phyloP scores from a whole-genome alignment of 2,888 invertebrate genomes.

The Macroteleia sp. region DNA sequence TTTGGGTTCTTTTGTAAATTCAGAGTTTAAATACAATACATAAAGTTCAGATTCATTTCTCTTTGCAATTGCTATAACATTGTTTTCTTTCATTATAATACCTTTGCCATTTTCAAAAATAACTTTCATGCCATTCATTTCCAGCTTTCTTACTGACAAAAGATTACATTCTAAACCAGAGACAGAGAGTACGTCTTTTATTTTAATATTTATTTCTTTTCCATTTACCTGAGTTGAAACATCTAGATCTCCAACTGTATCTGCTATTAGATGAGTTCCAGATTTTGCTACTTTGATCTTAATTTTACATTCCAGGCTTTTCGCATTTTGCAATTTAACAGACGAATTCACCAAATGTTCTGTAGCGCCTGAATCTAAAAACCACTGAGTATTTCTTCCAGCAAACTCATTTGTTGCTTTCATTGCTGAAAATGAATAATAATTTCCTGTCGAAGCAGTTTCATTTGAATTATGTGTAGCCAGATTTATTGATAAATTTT shows the following conservation, averaged over 20 bases:
- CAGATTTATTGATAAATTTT: not conserved
- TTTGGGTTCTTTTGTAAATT: not conserved
- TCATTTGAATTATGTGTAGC: not conserved
- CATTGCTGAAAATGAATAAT: not conserved
- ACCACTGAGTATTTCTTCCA: not conserved
- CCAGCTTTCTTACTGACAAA: conserved; percentile 66
- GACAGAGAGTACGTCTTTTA: conserved; percentile 57
- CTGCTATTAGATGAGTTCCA: conserved; percentile 42
- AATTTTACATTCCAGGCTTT: conserved; percentile 46
- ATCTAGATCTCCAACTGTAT: not conserved
- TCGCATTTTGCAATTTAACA: conserved; percentile 43
- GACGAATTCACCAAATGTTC: conserved; percentile 62
- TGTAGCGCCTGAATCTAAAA: conserved; percentile 19
- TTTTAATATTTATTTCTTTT: not conserved
- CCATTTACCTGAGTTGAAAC: conserved; percentile 7
- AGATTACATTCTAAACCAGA: conserved; percentile 61
- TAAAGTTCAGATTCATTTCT: conserved; percentile 47
- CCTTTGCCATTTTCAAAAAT: conserved; percentile 67
- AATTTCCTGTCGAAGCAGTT: not conserved
- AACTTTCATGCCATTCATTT: conserved; percentile 64
- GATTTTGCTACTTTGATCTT: conserved; percentile 65
- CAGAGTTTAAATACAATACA: conserved; percentile 12
- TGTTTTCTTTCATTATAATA: conserved; percentile 52
- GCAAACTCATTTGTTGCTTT: not conserved
- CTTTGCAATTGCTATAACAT: conserved; percentile 40